phyloP scores from a whole-genome alignment of 2,113 vertebrate genomes.

The Dicentrarchus labrax region DNA sequence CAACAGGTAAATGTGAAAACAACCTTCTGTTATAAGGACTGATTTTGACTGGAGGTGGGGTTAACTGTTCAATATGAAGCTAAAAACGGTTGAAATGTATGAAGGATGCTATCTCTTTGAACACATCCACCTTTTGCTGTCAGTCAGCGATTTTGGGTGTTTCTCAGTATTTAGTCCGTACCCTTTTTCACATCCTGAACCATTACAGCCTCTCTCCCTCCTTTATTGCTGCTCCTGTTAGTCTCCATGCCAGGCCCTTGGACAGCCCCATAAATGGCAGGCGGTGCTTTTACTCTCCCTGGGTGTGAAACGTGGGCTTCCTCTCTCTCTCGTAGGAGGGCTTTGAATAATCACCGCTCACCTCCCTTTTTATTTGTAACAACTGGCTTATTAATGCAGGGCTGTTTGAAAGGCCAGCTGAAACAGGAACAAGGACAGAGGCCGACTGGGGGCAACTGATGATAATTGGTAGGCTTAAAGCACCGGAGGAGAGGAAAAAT shows the following conservation, averaged over 20 bases:
- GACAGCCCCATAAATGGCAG: slow-evolving; percentile 58
- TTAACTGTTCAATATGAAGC: background rate
- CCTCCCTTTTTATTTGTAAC: slow-evolving; percentile 77
- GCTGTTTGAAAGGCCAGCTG: slow-evolving; percentile 77
- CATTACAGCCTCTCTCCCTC: slow-evolving; percentile 8
- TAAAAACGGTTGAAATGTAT: background rate
- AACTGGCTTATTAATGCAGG: slow-evolving; percentile 81
- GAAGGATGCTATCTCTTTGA: background rate
- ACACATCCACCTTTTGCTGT: background rate
- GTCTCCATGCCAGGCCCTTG: slow-evolving; percentile 25
- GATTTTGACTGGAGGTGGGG: background rate
- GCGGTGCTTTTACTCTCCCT: slow-evolving; percentile 61
- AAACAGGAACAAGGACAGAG: slow-evolving; percentile 74
- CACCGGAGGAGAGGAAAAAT: slow-evolving; percentile 60
- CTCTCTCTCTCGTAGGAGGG: slow-evolving; percentile 45
- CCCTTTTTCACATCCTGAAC: slow-evolving; percentile 22
- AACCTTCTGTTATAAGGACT: too few relatives aligned
- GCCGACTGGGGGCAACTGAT: slow-evolving; percentile 76
- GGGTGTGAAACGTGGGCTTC: slow-evolving; percentile 69
- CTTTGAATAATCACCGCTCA: slow-evolving; percentile 76
- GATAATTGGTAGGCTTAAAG: slow-evolving; percentile 81
- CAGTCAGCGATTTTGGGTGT: background rate
- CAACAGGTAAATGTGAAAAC: too few relatives aligned
- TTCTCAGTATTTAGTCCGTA: slow-evolving; percentile 2
- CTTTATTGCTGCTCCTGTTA: slow-evolving; percentile 37